These are phyloP conservation scores for Entelurus aequoreus DNA, from an alignment of 2,113 vertebrate genomes.

Conservation along the genomic window DNA sequence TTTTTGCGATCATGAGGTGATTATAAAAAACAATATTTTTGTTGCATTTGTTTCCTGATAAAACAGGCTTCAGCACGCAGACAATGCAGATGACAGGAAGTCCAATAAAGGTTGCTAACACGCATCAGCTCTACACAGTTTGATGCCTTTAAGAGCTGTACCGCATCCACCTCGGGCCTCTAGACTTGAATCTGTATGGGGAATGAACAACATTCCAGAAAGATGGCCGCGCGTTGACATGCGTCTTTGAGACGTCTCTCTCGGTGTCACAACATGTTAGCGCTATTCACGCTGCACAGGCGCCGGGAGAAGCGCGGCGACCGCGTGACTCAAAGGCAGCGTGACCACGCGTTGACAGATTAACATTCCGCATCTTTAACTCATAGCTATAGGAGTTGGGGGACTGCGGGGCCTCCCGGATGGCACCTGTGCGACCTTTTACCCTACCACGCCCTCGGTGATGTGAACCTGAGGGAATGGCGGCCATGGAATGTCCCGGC, in stretches of 20 bases:
- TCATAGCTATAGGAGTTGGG: slow-evolving; percentile 62
- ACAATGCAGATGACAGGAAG: slow-evolving; percentile 12
- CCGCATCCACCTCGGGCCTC: slow-evolving; percentile 51
- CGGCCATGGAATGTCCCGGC: slow-evolving; percentile 59
- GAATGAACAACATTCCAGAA: slow-evolving; percentile 65
- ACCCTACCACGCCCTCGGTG: slow-evolving; percentile 33
- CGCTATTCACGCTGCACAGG: slow-evolving; percentile 64
- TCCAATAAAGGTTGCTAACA: too few relatives aligned
- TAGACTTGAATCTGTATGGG: slow-evolving; percentile 58
- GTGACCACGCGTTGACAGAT: slow-evolving; percentile 74
- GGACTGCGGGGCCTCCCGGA: slow-evolving; percentile 48
- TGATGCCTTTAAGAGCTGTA: slow-evolving; percentile 55
- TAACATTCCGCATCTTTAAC: slow-evolving; percentile 74
- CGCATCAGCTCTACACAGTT: slow-evolving; percentile 62
- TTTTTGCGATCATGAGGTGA: too few relatives aligned
- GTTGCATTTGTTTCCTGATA: background rate
- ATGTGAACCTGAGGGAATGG: slow-evolving; percentile 60
- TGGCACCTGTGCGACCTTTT: slow-evolving; percentile 60
- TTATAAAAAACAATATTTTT: background rate
- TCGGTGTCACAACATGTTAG: slow-evolving; percentile 69
- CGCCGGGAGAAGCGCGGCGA: slow-evolving; percentile 45
- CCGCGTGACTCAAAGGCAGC: slow-evolving; percentile 71
- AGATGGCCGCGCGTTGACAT: slow-evolving; percentile 68
- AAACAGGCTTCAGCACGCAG: slow-evolving; percentile 33
- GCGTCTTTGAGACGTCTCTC: slow-evolving; percentile 64